phyloP scores from a whole-genome alignment of 2,797 vertebrate species.

The Ctenopoma multispine region DNA sequence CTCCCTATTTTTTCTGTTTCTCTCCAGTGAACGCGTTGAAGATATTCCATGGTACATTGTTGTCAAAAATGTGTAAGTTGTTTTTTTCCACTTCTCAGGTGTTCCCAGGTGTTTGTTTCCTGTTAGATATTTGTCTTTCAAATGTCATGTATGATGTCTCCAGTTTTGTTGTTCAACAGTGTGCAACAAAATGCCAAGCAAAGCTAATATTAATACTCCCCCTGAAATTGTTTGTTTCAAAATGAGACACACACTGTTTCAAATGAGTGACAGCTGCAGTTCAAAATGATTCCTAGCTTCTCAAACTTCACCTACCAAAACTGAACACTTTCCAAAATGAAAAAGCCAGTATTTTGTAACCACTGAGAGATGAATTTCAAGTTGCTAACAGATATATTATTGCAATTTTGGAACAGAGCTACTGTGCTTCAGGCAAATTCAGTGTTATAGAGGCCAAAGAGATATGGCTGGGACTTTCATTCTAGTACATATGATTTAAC shows the following conservation, averaged over 20 bases:
- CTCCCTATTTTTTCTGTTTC: constrained; percentile 59
- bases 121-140: constrained; percentile 72
- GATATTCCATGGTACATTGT: constrained; percentile 80
- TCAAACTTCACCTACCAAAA: constrained; percentile 36
- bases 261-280: constrained; percentile 66
- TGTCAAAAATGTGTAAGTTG: constrained; percentile 78
- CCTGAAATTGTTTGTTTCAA: constrained; percentile 57
- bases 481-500: constrained; percentile 48
- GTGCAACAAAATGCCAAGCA: constrained; percentile 75
- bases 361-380: constrained; percentile 34
- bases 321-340: constrained; percentile 19
- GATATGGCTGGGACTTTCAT: constrained; percentile 33
- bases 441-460: constrained; percentile 23
- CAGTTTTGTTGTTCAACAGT: constrained; percentile 32
- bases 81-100: constrained; percentile 50
- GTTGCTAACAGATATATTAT: constrained; percentile 17
- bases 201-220: constrained; percentile 74
- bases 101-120: constrained; percentile 69
- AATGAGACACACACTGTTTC: constrained; percentile 44
- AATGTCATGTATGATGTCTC: constrained; percentile 51
- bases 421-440: constrained; percentile 31
- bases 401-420: constrained; percentile 25
- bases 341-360: constrained; percentile 38
- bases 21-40: constrained; percentile 76
- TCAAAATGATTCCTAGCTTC: constrained; percentile 47